Evolutionary conservation across 2,797 vertebrate genomes (phyloP).

Genomic region (Clamator glandarius): DNA sequence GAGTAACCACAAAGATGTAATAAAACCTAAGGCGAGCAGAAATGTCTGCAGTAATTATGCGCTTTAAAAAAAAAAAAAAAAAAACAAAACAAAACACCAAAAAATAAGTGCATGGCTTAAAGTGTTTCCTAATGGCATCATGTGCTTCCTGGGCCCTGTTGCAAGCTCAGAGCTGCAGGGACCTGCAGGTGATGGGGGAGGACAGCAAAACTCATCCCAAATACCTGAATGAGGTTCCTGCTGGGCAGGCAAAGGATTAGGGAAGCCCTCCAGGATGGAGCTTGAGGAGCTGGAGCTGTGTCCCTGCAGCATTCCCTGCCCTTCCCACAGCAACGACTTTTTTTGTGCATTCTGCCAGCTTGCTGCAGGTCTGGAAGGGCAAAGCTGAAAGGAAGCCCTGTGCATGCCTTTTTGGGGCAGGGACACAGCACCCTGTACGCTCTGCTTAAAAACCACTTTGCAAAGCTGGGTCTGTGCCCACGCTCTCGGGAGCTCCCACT

Average conservation of each 20-base stretch:
- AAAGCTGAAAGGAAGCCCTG: accelerated
- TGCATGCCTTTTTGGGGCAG: accelerated
- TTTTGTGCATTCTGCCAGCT: neutral
- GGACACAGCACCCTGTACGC: accelerated
- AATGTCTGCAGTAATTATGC: conserved; percentile 48
- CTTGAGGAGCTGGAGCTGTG: accelerated
- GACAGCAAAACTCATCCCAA: neutral
- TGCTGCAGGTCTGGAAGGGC: accelerated
- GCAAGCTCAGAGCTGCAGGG: neutral
- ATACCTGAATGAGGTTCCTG: neutral
- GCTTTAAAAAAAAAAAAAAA: neutral
- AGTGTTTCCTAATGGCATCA: neutral
- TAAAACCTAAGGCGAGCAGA: conserved; percentile 50
- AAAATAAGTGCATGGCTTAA: neutral
- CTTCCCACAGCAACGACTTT: neutral
- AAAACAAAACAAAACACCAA: neutral
- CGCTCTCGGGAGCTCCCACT: neutral
- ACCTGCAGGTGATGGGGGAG: neutral
- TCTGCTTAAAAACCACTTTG: accelerated
- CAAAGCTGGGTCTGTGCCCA: accelerated
- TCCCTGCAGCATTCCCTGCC: neutral
- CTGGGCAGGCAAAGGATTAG: neutral
- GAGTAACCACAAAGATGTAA: conserved; percentile 55
- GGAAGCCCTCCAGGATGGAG: neutral
- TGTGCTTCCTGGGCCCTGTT: accelerated